These are phyloP conservation scores for Argentina silus DNA, from an alignment of 2,797 vertebrate genomes.

Conservation along the genomic window DNA sequence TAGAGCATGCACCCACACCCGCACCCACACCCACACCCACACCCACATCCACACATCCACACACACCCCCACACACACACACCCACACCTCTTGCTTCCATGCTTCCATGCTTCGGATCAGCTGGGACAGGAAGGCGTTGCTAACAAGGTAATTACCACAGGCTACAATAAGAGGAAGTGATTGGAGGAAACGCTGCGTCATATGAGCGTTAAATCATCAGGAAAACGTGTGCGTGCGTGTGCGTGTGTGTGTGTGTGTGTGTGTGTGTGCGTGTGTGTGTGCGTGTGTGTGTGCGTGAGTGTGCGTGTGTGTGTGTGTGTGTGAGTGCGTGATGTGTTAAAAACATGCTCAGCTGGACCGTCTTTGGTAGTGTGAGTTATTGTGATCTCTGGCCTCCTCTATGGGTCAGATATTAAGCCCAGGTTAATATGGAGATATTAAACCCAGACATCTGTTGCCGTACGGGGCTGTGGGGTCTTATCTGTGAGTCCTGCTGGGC, in stretches of 20 bases:
- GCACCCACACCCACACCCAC: slow-evolving; percentile 9
- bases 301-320: too few relatives aligned
- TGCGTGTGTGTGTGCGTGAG: neutral
- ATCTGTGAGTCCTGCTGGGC: slow-evolving; percentile 61
- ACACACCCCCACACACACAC: slow-evolving; percentile 19
- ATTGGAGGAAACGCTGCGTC: slow-evolving; percentile 18
- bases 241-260: too few relatives aligned
- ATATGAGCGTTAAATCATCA: slow-evolving; percentile 16
- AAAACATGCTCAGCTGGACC: too few relatives aligned
- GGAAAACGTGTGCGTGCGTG: slow-evolving; percentile 3
- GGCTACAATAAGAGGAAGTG: slow-evolving; percentile 5
- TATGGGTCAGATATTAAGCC: slow-evolving; percentile 23
- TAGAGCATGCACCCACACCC: slow-evolving; percentile 38
- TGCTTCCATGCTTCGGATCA: slow-evolving; percentile 25
- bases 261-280: too few relatives aligned
- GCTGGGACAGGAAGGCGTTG: slow-evolving; percentile 16
- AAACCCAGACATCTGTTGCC: neutral
- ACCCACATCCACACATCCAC: slow-evolving; percentile 18
- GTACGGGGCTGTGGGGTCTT: slow-evolving; percentile 32
- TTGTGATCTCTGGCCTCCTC: slow-evolving; percentile 5
- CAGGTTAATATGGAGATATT: slow-evolving; percentile 37
- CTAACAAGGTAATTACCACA: slow-evolving; percentile 53
- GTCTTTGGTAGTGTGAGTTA: neutral
- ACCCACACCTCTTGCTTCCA: too few relatives aligned
- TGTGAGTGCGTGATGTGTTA: neutral